phyloP scores from a whole-genome alignment of 2,113 vertebrate genomes.

The Pseudonaja textilis region DNA sequence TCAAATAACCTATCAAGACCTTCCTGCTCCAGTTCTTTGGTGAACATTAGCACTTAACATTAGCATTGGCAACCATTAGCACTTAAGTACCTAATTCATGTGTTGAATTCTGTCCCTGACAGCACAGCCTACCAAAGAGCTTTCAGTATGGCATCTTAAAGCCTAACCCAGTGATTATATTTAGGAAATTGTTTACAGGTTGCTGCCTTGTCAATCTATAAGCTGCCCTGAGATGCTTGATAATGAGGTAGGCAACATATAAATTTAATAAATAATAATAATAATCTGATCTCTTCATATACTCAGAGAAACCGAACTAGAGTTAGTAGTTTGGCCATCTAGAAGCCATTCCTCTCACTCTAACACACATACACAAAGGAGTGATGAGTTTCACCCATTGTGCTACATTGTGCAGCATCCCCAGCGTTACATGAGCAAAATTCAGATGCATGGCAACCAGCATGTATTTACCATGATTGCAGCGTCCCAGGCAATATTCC shows the following conservation, averaged over 20 bases:
- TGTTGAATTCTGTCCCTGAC: background rate
- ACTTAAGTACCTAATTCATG: conserved; percentile 20
- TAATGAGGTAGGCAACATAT: background rate
- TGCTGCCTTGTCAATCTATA: background rate
- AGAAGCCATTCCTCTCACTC: background rate
- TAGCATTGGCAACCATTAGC: background rate
- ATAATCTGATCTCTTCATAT: background rate
- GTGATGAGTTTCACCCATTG: background rate
- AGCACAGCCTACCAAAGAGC: background rate
- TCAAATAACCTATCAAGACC: background rate
- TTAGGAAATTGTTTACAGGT: background rate
- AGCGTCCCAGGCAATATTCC: no score
- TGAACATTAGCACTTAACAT: background rate
- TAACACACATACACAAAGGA: background rate
- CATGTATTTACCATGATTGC: no score
- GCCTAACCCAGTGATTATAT: background rate
- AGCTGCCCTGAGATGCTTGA: background rate
- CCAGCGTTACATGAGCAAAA: background rate
- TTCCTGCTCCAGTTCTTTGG: background rate
- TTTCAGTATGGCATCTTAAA: background rate
- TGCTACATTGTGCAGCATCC: background rate
- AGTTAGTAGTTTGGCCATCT: background rate
- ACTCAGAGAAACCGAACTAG: background rate
- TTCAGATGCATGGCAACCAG: no score
- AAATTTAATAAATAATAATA: background rate